These are phyloP conservation scores for Catharus bicknelli DNA, from an alignment of 2,113 vertebrate genomes.

Conservation along the genomic window DNA sequence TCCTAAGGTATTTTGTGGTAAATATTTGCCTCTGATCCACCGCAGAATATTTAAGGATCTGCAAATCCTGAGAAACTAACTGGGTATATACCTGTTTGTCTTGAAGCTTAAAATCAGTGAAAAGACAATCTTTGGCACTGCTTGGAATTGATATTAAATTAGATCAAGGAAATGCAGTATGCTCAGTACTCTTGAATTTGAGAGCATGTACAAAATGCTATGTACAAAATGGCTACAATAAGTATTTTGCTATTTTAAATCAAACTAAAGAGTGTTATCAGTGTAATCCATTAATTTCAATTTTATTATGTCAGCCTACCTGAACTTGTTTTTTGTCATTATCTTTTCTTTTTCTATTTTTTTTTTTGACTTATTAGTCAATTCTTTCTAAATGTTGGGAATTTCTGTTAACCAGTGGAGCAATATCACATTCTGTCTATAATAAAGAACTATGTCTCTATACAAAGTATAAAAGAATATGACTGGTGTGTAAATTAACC, in stretches of 20 bases:
- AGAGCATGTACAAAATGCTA: not conserved
- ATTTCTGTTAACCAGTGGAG: not conserved
- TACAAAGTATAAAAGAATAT: not conserved
- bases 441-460: not conserved
- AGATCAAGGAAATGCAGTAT: not conserved
- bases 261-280: not conserved
- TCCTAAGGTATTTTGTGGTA: not conserved
- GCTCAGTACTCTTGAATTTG: not conserved
- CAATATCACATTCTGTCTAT: not conserved
- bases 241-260: not conserved
- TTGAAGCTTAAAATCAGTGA: not conserved
- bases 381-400: not conserved
- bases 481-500: not conserved
- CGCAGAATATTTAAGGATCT: not conserved
- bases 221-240: not conserved
- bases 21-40: not conserved
- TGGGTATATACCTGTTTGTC: not conserved
- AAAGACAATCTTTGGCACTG: not conserved
- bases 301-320: not conserved
- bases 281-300: not conserved
- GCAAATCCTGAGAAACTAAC: not conserved
- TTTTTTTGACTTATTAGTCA: not conserved
- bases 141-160: not conserved
- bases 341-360: not conserved
- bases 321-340: not conserved